Conservation (phyloP, 1,140 invertebrate genomes). For the Trachymyrmex cornetzi region DNA sequence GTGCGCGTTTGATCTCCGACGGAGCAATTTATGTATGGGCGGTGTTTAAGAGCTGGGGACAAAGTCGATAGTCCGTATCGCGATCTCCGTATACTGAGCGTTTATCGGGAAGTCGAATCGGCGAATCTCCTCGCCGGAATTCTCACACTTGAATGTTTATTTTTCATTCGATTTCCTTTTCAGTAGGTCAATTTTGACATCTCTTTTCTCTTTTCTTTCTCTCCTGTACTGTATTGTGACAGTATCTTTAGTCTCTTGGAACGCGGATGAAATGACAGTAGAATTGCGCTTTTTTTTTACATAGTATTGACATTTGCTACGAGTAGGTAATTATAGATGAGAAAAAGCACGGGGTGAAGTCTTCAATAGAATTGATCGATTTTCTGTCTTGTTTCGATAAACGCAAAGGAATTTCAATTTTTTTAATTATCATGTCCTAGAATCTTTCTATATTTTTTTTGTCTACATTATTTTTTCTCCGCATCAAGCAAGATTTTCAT, state of each 20-base stretch:
- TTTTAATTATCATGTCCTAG: neutral
- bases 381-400: slow-evolving; percentile 45
- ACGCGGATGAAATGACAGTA: slow-evolving; percentile 71
- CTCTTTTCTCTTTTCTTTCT: slow-evolving; percentile 24
- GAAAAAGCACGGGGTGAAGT: slow-evolving; percentile 19
- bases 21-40: slow-evolving; percentile 41
- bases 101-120: neutral
- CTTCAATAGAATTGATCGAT: slow-evolving; percentile 34
- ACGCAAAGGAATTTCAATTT: neutral
- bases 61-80: slow-evolving; percentile 56
- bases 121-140: slow-evolving; percentile 20
- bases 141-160: neutral
- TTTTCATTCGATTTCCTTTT: slow-evolving; percentile 31
- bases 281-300: slow-evolving; percentile 64
- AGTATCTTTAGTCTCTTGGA: slow-evolving; percentile 66
- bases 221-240: slow-evolving; percentile 67
- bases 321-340: slow-evolving; percentile 70
- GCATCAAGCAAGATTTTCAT: neutral
- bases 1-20: slow-evolving; percentile 45
- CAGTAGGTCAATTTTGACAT: slow-evolving; percentile 26
- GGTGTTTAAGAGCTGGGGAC: slow-evolving; percentile 41
- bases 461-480: neutral
- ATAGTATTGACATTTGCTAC: slow-evolving; percentile 59
- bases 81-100: slow-evolving; percentile 31
- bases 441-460: neutral